Evolutionary conservation across 2,888 invertebrate species (phyloP).

Genomic region (Ormyrus thymus): DNA sequence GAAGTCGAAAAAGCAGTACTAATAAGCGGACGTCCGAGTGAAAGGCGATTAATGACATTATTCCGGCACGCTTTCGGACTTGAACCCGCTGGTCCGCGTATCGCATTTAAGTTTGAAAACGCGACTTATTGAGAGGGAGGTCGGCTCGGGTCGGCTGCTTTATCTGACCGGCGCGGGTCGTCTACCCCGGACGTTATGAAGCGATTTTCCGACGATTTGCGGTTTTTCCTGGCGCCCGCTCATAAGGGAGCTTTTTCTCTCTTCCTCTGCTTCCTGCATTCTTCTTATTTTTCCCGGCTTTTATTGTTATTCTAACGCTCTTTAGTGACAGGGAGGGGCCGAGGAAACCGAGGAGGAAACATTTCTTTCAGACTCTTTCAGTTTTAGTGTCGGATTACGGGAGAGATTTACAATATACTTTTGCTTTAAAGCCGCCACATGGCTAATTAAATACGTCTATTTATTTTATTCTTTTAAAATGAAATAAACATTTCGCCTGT

Average conservation of each 20-base stretch:
- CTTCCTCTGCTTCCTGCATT: not conserved
- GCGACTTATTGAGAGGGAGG: slow-evolving; percentile 38
- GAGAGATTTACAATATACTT: slow-evolving; percentile 39
- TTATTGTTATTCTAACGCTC: slow-evolving; percentile 18
- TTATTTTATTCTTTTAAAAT: not conserved
- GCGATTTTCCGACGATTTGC: slow-evolving; percentile 35
- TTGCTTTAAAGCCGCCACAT: slow-evolving; percentile 5
- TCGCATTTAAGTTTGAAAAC: slow-evolving; percentile 34
- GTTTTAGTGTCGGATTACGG: slow-evolving; percentile 34
- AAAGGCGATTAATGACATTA: slow-evolving; percentile 51
- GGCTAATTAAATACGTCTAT: too few species aligned
- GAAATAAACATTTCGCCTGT: too few species aligned
- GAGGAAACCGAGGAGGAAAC: not conserved
- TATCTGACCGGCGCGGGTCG: not conserved
- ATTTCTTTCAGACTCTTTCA: slow-evolving; percentile 36
- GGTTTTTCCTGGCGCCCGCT: not conserved
- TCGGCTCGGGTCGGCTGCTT: slow-evolving; percentile 9
- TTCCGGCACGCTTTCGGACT: not conserved
- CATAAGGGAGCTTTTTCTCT: not conserved
- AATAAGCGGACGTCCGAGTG: slow-evolving; percentile 45
- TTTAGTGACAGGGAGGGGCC: not conserved
- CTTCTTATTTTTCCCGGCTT: slow-evolving; percentile 5
- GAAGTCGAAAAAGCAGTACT: slow-evolving; percentile 13
- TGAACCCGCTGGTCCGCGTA: not conserved
- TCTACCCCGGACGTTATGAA: slow-evolving; percentile 8